Evolutionary conservation across 2,797 vertebrate species (phyloP).

Genomic region (Hafferia zeledoni): DNA sequence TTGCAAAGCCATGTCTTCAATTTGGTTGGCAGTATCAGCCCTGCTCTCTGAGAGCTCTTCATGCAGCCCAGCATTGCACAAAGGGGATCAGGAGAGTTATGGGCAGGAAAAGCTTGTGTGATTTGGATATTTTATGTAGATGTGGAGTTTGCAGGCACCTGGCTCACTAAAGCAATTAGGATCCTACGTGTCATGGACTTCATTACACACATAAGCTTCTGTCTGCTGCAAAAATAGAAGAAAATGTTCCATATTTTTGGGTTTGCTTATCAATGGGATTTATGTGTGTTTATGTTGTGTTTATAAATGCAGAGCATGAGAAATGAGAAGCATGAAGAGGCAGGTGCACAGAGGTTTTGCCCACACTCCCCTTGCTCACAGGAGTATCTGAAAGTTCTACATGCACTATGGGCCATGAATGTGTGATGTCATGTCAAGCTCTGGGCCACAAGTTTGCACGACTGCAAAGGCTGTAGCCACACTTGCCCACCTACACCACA

Average conservation of each 20-base stretch:
- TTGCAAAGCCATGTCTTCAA: not conserved
- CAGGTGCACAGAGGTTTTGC: not conserved
- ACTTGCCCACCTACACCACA: not conserved
- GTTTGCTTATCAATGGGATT: not conserved
- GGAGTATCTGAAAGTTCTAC: not conserved
- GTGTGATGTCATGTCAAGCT: not conserved
- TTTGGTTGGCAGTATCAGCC: not conserved
- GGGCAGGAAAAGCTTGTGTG: not conserved
- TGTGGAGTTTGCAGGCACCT: not conserved
- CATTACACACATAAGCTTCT: not conserved
- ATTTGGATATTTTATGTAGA: constrained; percentile 8
- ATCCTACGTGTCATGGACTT: not conserved
- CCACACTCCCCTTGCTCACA: not conserved
- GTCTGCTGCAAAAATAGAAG: not conserved
- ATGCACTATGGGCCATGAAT: rapidly evolving
- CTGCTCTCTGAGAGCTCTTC: not conserved
- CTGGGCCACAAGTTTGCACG: not conserved
- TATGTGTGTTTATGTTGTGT: not conserved
- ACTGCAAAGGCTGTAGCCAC: not conserved
- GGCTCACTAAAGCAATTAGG: constrained; percentile 25
- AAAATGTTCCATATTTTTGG: not conserved
- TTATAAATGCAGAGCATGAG: not conserved
- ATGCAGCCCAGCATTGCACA: not conserved
- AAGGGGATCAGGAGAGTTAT: not conserved
- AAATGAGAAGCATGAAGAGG: not conserved